Evolutionary conservation across 2,113 vertebrate species (phyloP), one percentile per base, ranked within the genome.

Genomic region (Micromys minutus): DNA sequence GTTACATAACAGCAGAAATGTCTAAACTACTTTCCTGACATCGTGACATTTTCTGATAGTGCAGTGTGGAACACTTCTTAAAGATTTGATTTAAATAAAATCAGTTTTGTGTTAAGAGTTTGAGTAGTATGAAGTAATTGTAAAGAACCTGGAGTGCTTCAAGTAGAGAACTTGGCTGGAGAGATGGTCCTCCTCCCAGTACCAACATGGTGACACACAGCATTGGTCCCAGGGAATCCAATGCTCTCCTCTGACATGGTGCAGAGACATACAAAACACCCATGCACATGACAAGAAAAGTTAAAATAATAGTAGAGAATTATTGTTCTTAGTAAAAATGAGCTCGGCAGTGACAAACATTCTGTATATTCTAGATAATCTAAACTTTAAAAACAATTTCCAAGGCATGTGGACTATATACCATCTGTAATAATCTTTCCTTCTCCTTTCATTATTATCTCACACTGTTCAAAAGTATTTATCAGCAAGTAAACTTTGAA

Each of bases 61-160:
- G 59, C 76, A 61, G 36, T 67, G 34, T 95, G 67, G 87, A 72
- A 45, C 88, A 67, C 65, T 88, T 97, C 93, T 95, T 87, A 83
- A 92, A 96, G 87, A 94, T 77, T 72, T 61, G 90, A 90, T 90
- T 71, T 45, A 95, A 95, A 76, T 95, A 92, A 95, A 88, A 77
- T 96, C 75, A 65, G 3, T 91, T 95, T 91, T 45, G 72, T 91
- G 93, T 95, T 80, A 80, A 97, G 95, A 96, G 71, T 94, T 93
- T 87, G 93, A 91, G 26, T 93, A 59, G 34, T 59, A 21, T 57
- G 84, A 94, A 79, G 76, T 91, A 74, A 91, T 91, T 94, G 87
- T 16, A 29, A 96, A 91, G 77, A 19, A 57, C 72, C 77, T 31
- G 15, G 76, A 93, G 47, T 93, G 47, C 69, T 91, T 95, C 29